Evolutionary conservation across 2,888 invertebrate species (phyloP), one percentile per base, ranked within the genome.

Genomic region (Scaptomyza caliginosa): DNA sequence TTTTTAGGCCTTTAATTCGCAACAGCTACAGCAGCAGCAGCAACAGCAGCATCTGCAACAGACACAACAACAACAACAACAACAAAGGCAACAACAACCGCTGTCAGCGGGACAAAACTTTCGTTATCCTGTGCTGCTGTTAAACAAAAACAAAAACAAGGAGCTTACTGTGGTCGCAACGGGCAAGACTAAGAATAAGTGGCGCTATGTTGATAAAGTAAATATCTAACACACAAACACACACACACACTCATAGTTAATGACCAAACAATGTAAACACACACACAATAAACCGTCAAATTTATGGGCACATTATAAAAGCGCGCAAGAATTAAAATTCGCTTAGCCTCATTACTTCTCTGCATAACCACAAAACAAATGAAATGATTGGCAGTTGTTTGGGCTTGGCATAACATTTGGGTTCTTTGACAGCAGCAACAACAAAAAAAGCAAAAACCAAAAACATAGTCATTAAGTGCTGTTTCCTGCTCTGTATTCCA

Each of bases 101-200:
- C 60, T 49, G 51, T 42, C 66, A 45, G 55, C 50, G 63, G 73
- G 63, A 19, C 81, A 69, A 67, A 71, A 71, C 45, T 91, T 91
- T 88, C 91, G 91, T 65, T 91, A 91, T 90, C 91, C 91, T 68
- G 87, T 91, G 81, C 87, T 91, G 89, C 87, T 91, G 74, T 81
- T 91, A 69, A 91, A 90, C 85, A 91, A 91, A 84, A 90, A 90
- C 81, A 91, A 91, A 84, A 88, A 89, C 86, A 90, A 91, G 89
- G 90, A 90, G 63, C 89, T 91, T 58, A 90, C 90, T 63, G 88
- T 90, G 85, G 90, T 87, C 82, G 90, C 90, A 69, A 89, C 90
- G 76, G 91, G 91, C 67, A 89, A 88, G 79, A 89, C 90, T 68
- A 88, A 88, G 85, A 91, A 90, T 89, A 89, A 88, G 80, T 90